These are phyloP conservation scores for Eulacestoma nigropectus DNA, from an alignment of 2,113 vertebrate genomes.

Conservation along the genomic window DNA sequence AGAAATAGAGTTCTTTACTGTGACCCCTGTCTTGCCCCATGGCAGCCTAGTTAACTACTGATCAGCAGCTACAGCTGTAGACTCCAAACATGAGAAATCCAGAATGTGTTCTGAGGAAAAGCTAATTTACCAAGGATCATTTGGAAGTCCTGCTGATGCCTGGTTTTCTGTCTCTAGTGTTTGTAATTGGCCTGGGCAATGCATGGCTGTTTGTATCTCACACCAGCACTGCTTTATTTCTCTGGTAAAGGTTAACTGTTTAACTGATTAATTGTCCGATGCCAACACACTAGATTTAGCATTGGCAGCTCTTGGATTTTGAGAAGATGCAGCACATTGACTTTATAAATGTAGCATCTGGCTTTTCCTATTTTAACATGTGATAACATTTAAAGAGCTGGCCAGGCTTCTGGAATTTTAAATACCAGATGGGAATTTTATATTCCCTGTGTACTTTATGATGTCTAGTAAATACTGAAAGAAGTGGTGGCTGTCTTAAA, in stretches of 20 bases:
- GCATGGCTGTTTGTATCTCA: neutral
- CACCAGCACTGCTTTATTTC: neutral
- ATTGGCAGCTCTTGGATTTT: neutral
- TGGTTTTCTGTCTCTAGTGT: neutral
- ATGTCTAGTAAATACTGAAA: neutral
- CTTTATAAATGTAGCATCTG: slow-evolving; percentile 11
- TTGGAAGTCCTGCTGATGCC: neutral
- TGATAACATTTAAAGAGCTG: neutral
- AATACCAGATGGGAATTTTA: neutral
- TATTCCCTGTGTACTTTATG: neutral
- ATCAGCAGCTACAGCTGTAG: neutral
- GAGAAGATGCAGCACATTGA: neutral
- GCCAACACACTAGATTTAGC: neutral
- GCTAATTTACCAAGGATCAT: neutral
- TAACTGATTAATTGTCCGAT: slow-evolving; percentile 6
- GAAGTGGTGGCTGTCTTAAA: neutral
- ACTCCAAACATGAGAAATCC: neutral
- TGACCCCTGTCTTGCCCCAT: neutral
- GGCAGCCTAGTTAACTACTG: neutral
- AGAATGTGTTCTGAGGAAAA: neutral
- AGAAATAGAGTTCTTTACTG: neutral
- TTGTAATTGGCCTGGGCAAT: neutral
- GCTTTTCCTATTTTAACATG: neutral
- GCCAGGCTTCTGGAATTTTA: slow-evolving; percentile 11
- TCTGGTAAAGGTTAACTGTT: neutral